Percentiles rank a stretch among this genome's conserved stretches.
Conservation (phyloP, 2,888 invertebrate genomes). For the Gymnoscelis rufifasciata region DNA sequence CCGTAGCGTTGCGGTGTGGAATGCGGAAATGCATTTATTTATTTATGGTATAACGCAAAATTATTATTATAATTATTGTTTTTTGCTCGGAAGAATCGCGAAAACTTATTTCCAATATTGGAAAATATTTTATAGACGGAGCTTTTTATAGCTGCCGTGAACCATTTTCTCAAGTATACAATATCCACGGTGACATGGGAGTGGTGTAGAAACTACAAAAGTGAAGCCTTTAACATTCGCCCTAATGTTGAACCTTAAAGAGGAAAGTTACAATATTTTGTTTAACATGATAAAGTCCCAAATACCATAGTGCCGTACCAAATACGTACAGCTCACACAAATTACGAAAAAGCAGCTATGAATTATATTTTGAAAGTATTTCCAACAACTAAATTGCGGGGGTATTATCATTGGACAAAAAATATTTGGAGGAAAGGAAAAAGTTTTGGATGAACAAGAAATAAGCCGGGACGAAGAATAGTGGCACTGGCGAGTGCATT, state of each 20-base stretch:
- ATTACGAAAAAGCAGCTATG: constrained; percentile 17
- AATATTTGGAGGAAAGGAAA: constrained; percentile 2
- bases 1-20: too few relatives aligned
- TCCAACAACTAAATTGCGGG: constrained; percentile 10
- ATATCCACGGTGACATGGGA: constrained; percentile 21
- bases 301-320: constrained; percentile 21
- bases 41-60: too few relatives aligned
- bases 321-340: constrained; percentile 2
- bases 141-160: constrained; percentile 16
- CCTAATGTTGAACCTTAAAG: constrained; percentile 15
- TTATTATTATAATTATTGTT: constrained; percentile 10
- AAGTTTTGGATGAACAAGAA: too few relatives aligned
- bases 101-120: background rate
- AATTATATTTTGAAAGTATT: constrained; percentile 11
- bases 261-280: constrained; percentile 14
- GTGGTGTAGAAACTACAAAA: constrained; percentile 14
- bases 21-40: too few relatives aligned
- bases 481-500: too few relatives aligned
- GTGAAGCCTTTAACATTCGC: constrained; percentile 19
- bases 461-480: too few relatives aligned
- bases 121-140: constrained; percentile 10
- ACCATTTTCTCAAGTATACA: constrained; percentile 14
- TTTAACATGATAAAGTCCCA: constrained; percentile 19
- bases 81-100: constrained; percentile 15
- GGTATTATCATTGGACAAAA: constrained; percentile 16